Percentiles rank a stretch among this genome's conserved stretches.
These are phyloP conservation scores for Syngnathus floridae DNA, from an alignment of 2,113 vertebrate species.

Conservation along the genomic window DNA sequence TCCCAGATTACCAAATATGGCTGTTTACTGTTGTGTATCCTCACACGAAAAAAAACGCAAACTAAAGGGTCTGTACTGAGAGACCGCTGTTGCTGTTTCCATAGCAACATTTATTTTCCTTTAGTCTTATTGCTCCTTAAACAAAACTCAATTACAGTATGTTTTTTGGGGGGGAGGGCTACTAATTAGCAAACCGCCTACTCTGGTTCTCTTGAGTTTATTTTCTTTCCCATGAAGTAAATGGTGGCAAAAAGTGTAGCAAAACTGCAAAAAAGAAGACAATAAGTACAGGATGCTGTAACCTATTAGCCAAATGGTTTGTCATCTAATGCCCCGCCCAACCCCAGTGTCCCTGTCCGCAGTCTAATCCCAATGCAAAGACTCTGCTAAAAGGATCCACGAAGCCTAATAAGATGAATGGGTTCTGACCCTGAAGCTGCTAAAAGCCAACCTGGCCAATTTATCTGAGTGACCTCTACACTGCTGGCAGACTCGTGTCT, in stretches of 20 bases:
- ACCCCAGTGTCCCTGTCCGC: conserved; percentile 31
- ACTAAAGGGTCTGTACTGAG: not conserved
- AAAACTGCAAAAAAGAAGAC: conserved; percentile 38
- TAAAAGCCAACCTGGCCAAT: conserved; percentile 88
- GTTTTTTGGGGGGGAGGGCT: not conserved
- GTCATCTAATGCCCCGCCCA: conserved; percentile 61
- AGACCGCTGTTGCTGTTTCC: conserved; percentile 1
- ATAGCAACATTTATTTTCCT: not conserved
- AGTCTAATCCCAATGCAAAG: conserved; percentile 84
- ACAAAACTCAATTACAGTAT: not conserved
- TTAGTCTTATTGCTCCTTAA: not conserved
- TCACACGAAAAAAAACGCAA: not conserved
- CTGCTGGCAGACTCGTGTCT: conserved; percentile 59
- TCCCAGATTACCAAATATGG: not conserved
- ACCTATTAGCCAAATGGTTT: conserved; percentile 68
- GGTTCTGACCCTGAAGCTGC: conserved; percentile 86
- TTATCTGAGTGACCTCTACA: conserved; percentile 80
- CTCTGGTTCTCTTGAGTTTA: conserved; percentile 1
- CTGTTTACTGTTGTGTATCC: not conserved
- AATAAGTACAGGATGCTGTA: conserved; percentile 60
- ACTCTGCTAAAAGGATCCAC: conserved; percentile 83
- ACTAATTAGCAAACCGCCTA: conserved; percentile 1
- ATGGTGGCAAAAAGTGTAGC: conserved; percentile 33
- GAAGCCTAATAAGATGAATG: conserved; percentile 86
- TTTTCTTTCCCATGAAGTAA: not conserved